Evolutionary conservation across 2,113 vertebrate genomes (phyloP), one percentile per base, ranked within the genome.

Genomic region (Ivindomyrus marchei): DNA sequence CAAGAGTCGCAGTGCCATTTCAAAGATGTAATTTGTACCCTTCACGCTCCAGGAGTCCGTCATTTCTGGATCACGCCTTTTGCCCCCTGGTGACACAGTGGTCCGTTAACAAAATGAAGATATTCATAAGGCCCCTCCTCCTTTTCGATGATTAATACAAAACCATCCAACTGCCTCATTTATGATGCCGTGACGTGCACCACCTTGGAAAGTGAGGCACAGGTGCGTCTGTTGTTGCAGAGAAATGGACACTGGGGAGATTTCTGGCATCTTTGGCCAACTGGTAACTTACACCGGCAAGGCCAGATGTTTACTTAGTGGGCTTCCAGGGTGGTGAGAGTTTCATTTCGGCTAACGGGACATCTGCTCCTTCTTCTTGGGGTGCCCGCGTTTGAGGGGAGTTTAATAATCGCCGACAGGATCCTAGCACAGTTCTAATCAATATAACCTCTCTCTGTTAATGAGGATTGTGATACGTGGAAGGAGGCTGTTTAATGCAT

Each of bases 271-370:
- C 39, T 45, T 4, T 46, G 11, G 36, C 89, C 45, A 47, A 84
- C 90, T 50, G 83, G 42, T 56, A 39, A n/a, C 66, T 24, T 88
- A 21, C 24, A 15, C 17, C 1, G 49, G 90, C 31, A 49, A 50
- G 46, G 91, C 91, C 91, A 93, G 91, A 90, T 93, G 91, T 92
- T 88, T 89, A 31, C 89, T 88, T 88, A 45, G 91, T 50, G 21
- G 56, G 89, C 86, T 66, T 49, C 88, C 88, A 31, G 70, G n/a
- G 5, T 7, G 45, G 74, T 84, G 47, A 27, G 46, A 70, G 88
- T 87, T 88, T 45, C 21, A 50, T 58, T 53, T 88, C 88, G 58
- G 83, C 80, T 36, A 62, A 77, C 36, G 11, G 42, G 89, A 84
- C 89, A 89, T 89, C 89, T 90, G 89, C 80, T 90, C 89, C 50